Conservation (phyloP, 2,888 invertebrate species). For the Atethmia centrago region DNA sequence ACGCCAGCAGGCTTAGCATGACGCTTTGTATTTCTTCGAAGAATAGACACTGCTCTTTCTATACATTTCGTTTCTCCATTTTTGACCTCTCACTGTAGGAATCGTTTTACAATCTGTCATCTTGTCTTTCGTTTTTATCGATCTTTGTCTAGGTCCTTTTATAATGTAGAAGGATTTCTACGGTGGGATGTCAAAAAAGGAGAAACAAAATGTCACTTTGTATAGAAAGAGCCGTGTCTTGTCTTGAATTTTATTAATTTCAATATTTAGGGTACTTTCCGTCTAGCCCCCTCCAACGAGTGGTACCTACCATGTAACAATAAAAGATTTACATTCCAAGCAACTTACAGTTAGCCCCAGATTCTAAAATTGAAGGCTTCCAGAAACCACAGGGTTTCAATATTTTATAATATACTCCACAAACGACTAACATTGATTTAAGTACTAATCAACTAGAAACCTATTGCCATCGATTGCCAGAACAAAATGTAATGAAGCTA, state of each 20-base stretch:
- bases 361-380: slow-evolving; percentile 4
- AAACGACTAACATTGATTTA: neutral
- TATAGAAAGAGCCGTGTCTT: too few species aligned
- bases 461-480: slow-evolving; percentile 31
- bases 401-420: neutral
- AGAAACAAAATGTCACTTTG: too few species aligned
- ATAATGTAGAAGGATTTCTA: too few species aligned
- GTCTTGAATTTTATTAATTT: neutral
- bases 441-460: slow-evolving; percentile 10
- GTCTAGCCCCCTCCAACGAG: neutral
- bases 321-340: neutral
- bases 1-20: too few species aligned
- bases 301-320: neutral
- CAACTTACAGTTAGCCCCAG: neutral
- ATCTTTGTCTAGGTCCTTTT: too few species aligned
- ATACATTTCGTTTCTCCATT: too few species aligned
- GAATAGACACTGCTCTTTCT: too few species aligned
- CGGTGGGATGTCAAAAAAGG: too few species aligned
- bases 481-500: slow-evolving; percentile 37
- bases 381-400: neutral
- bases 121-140: too few species aligned
- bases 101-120: too few species aligned
- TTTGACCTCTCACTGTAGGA: too few species aligned
- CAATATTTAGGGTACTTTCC: neutral
- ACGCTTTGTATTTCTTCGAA: too few species aligned